Evolutionary conservation across 2,797 vertebrate species (phyloP), one percentile per base, ranked within the genome.

Genomic region (Gymnothorax javanicus): DNA sequence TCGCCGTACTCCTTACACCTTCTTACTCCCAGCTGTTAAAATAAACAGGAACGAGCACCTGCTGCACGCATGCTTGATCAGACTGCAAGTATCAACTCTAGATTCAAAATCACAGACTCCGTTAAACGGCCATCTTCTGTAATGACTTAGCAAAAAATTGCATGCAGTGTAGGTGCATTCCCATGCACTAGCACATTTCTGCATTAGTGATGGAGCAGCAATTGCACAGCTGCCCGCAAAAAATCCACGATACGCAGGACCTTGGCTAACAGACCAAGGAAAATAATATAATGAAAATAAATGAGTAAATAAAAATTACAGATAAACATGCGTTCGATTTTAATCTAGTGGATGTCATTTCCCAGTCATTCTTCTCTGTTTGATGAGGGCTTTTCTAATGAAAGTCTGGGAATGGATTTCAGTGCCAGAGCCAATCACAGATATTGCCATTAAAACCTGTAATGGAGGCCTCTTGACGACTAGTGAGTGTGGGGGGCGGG

Each of bases 61-160:
- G 2, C 7, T 25, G 69, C 90, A 91, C 88, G 92, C 90, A 93
- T 88, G 90, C 91, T 90, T 95, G 93, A 95, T 95, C 95, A 94
- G 94, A 95, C 94, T 94, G 94, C 94, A 95, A 93, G 92, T 94
- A 93, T 94, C 94, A n/a, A n/a, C 12, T 62, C 13, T 4, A 62
- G 60, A 62, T 4, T 7, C 91, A 86, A 86, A 89, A 94, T 94
- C 93, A 93, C 93, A 92, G 93, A 94, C 93, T 89, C 87, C 83
- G 90, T 94, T 95, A 95, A 94, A 94, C 95, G 0, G 25, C 69
- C 3, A 33, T 73, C 69, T 73, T 11, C 23, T 9, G 0, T n/a
- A n/a, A 73, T 73, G 20, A 69, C 20, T 4, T n/a, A 1, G 62
- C 23, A 67, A 5, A 5, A n/a, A 2, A 12, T 25, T 7, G 67